Evolutionary conservation across 2,888 invertebrate species (phyloP), one percentile per base, ranked within the genome.

Genomic region (Notocelia uddmanniana): DNA sequence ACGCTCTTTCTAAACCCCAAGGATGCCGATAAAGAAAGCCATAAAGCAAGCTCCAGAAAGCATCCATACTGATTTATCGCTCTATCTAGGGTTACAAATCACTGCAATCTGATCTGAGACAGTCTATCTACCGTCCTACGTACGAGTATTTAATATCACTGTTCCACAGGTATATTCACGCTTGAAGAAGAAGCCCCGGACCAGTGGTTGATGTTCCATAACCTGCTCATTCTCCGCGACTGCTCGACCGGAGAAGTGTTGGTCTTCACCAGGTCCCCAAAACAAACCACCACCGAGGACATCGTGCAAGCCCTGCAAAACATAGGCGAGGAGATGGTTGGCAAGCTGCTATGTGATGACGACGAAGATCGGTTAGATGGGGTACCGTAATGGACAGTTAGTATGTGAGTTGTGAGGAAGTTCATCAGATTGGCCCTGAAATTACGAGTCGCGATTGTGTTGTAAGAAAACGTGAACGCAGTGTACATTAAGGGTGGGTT

Each of bases 221-320:
- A 84, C 62, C 75, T 88, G 0, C 77, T 88, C 1, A 74, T 88
- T 13, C 84, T 88, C 85, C 79, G 86, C n/a, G 88, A 87, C 71
- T 88, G 88, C 37, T 74, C 78, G 1, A 79, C 75, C 11, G 85
- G 85, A 0, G 80, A 82, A 18, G 59, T 84, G 1, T 78, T 84
- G 0, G 79, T 85, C 3, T 88, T 87, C 78, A 37, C 79, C 11
- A 79, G 79, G 41, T 75, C 80, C 0, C 81, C 82, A 0, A 23
- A 73, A 0, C 60, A 71, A 11, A 80, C 81, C 0, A 52, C 59
- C 0, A 34, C 34, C 1, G 45, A 23, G 0, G 80, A 83, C 0
- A 66, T 87, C 2, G 48, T 74, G 31, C 74, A 80, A 1, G 82
- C 82, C 0, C 68, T 87, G 6, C 66, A 10, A 2, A 34, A 18